Evolutionary conservation across 2,888 invertebrate genomes (phyloP), one percentile per base, ranked within the genome.

Genomic region (Cryptophagus acutangulus): DNA sequence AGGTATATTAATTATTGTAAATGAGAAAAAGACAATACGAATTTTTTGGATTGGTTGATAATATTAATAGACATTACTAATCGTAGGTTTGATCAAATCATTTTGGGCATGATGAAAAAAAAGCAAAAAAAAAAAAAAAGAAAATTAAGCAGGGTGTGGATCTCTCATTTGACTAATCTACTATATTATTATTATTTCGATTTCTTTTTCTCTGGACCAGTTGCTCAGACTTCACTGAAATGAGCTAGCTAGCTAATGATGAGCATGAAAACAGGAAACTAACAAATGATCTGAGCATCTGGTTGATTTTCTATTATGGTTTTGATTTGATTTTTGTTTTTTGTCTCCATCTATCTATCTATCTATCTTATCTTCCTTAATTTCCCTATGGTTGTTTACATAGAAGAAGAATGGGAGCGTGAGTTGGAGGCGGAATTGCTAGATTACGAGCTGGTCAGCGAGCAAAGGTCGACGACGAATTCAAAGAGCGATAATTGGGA

Each of bases 381-480:
- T n/a, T n/a, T n/a, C 52, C 58, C 51, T 48, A 40, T 49, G 48
- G 47, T 57, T 57, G 54, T 54, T 61, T 55, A 52, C 54, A 50
- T 61, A 69, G 69, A 69, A 82, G 89, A 90, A 71, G 91, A 93
- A 75, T 93, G 93, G 92, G 95, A 95, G 75, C 88, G 87, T 67
- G 94, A 95, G 72, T 74, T 95, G 64, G 93, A 93, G 67, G 91
- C 91, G 35, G 94, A 95, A 72, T 77, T 95, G 56, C 90, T 91
- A 69, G 93, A 94, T 67, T 95, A 89, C 71, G 94, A 95, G 72
- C 87, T 94, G 55, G 90, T 94, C 29, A 74, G 74, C 45, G 78
- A 77, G 52, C 72, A 74, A 43, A 69, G 70, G 51, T 72, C 72
- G 1, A 72, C 71, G 17, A 72, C 71, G 17, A 72, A 71, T 55